Base-by-base conservation (phyloP, 2,113 vertebrate genomes). In the Gymnogyps californianus region DNA sequence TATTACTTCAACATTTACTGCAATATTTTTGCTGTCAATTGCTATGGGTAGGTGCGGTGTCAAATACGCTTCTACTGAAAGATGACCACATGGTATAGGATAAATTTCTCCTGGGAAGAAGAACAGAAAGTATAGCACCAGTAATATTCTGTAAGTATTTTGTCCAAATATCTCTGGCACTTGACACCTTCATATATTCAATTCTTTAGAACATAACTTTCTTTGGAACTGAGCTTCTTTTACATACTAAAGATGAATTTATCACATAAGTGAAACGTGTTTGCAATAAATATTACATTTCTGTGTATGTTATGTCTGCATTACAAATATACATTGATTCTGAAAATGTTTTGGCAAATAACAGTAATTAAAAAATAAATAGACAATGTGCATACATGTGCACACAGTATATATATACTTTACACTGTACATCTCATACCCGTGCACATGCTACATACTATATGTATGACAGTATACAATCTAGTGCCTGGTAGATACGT, bases 381-480 rank as follows among this genome's bases (percentile, higher is more conserved):
- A 72, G 12, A 7, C 10, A 61, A 13, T 5, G 25, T 28, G 14
- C 36, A 52, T 11, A 20, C 4, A 13, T 15, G 32, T 17, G 15
- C 34, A n/a, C 10, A 32, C n/a, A 44, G 32, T 17, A 11, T 10
- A 13, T 2, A 38, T 11, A 34, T 10, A 19, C 14, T 81, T 74
- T 9, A 40, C n/a, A 24, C 11, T 11, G 26, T 20, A n/a, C 1
- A 3, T 18, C 55, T 66, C 44, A 26, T 4, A 5, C 11, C 32
- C 49, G 66, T 3, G 29, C 36, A n/a, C 20, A 25, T 4, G 5
- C 17, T 42, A 1, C 25, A 11, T 28, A 15, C 11, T 13, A 11
- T 8, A 34, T 2, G 4, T 8, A 9, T 2, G 42, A 16, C 0
- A 42, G 28, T 4, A 19, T 2, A 29, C 40, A 17, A 11, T 2